Percentiles rank a stretch among this genome's conserved stretches.
These are phyloP conservation scores for Chrysomallon squamiferum DNA, from an alignment of 1,140 invertebrate species.

Conservation along the genomic window DNA sequence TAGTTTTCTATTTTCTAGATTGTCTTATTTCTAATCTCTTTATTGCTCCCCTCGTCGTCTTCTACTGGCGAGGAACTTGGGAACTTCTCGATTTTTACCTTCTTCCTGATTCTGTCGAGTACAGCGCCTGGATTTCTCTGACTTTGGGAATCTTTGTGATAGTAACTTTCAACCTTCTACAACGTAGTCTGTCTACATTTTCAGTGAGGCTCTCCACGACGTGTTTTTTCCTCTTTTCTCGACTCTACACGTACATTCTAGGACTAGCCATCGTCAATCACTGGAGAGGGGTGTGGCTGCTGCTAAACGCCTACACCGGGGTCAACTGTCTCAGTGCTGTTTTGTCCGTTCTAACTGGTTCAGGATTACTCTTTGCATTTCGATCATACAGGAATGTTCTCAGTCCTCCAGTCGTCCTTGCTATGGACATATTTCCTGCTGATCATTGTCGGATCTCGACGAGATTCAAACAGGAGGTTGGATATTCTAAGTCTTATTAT, in stretches of 20 bases:
- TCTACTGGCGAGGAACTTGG: neutral
- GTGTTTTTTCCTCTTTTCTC: neutral
- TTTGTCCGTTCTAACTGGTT: neutral
- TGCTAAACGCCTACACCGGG: neutral
- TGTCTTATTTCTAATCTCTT: neutral
- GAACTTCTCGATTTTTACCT: neutral
- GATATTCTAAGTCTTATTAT: too few relatives aligned
- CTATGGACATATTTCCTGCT: neutral
- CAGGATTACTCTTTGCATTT: neutral
- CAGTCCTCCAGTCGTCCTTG: neutral
- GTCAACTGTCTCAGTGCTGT: neutral
- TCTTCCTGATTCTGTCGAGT: neutral
- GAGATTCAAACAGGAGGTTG: neutral
- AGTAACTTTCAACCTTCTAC: neutral
- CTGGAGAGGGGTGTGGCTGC: neutral
- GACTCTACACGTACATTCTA: neutral
- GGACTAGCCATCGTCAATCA: neutral
- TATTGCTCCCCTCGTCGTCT: neutral
- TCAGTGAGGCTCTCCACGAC: neutral
- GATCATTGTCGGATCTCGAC: neutral
- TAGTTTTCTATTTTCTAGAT: too few relatives aligned
- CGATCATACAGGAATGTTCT: neutral
- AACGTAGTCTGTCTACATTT: neutral
- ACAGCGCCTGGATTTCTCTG: neutral
- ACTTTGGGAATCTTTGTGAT: neutral